Conservation (phyloP, 2,888 invertebrate species). For the Tethea ocularis region DNA sequence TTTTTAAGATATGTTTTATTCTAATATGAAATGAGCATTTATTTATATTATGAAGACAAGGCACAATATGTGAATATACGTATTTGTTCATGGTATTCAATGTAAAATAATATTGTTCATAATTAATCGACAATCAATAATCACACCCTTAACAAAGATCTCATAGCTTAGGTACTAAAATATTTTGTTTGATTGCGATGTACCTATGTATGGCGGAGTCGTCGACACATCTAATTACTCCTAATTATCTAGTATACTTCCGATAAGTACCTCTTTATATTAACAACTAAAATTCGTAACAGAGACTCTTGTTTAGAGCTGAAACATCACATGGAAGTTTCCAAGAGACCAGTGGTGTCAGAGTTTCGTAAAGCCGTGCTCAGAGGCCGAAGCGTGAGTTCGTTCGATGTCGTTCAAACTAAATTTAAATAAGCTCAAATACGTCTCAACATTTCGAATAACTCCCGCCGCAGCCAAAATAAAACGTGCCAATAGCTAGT, state of each 20-base stretch:
- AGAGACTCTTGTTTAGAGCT: slow-evolving; percentile 57
- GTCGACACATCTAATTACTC: slow-evolving; percentile 55
- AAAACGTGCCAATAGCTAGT: slow-evolving; percentile 73
- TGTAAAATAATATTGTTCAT: slow-evolving; percentile 23
- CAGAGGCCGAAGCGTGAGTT: slow-evolving; percentile 45
- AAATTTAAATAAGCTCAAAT: slow-evolving; percentile 12
- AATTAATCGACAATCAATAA: slow-evolving; percentile 16
- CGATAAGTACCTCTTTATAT: slow-evolving; percentile 54
- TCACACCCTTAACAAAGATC: background rate
- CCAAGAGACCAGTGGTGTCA: slow-evolving; percentile 64
- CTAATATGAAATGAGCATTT: slow-evolving; percentile 62
- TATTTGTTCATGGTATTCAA: slow-evolving; percentile 45
- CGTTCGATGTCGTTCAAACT: slow-evolving; percentile 31
- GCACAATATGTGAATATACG: slow-evolving; percentile 56
- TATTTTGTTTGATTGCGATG: slow-evolving; percentile 42
- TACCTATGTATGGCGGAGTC: slow-evolving; percentile 77
- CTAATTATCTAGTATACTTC: slow-evolving; percentile 52
- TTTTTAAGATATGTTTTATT: slow-evolving; percentile 49
- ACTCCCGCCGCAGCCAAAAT: slow-evolving; percentile 41
- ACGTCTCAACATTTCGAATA: slow-evolving; percentile 24
- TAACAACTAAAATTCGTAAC: slow-evolving; percentile 69
- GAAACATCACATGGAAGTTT: slow-evolving; percentile 57
- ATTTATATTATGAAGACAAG: slow-evolving; percentile 43
- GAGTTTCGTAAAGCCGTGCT: slow-evolving; percentile 82
- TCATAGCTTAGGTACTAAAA: slow-evolving; percentile 19